Conservation (phyloP, 2,888 invertebrate species). For the Pristionchus exspectatus region DNA sequence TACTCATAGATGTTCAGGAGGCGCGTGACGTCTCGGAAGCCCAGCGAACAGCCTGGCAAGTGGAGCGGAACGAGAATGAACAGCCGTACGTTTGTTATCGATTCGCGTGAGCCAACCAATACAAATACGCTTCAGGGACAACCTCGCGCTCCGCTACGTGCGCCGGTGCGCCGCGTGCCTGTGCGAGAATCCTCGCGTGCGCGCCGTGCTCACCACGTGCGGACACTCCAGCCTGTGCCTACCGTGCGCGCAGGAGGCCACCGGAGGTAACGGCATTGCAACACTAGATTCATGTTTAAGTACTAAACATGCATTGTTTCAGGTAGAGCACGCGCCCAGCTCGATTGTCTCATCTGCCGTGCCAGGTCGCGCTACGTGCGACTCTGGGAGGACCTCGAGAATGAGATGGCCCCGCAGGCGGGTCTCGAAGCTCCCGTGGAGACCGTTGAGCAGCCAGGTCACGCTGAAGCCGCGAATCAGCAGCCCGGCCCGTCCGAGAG, state of each 20-base stretch:
- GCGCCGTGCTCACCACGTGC: background rate
- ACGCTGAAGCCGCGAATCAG: background rate
- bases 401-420: background rate
- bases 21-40: background rate
- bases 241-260: background rate
- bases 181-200: background rate
- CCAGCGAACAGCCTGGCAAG: background rate
- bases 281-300: background rate
- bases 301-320: background rate
- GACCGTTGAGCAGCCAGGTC: no score
- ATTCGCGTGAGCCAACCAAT: background rate
- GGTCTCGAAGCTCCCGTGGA: background rate
- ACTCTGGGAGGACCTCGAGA: background rate
- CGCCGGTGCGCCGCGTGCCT: background rate
- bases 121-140: background rate
- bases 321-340: background rate
- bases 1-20: no score
- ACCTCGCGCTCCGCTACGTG: background rate
- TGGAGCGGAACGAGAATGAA: background rate
- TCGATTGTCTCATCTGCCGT: background rate
- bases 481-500: background rate
- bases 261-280: background rate
- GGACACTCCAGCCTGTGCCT: background rate
- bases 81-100: background rate
- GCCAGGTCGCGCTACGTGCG: background rate